Conservation (phyloP, 2,888 invertebrate genomes). For the Danaus chrysippus region DNA sequence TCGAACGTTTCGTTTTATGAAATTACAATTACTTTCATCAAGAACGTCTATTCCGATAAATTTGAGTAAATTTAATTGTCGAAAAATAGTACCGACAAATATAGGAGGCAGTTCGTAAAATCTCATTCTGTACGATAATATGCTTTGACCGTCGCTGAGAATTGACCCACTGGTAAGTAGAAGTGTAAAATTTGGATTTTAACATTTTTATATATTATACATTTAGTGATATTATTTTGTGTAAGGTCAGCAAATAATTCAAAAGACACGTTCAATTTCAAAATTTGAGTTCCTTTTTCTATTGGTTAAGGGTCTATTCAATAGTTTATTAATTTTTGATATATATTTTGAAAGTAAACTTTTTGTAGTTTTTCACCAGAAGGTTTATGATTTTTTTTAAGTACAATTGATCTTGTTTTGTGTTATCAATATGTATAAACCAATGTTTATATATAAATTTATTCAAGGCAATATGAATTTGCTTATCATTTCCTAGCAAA, state of each 20-base stretch:
- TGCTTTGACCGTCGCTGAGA: not conserved
- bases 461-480: no score
- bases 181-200: not conserved
- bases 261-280: not conserved
- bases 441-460: no score
- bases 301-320: no score
- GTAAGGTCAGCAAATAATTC: slow-evolving; percentile 13
- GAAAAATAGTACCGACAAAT: slow-evolving; percentile 30
- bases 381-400: no score
- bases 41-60: slow-evolving; percentile 35
- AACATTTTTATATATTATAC: not conserved
- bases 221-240: not conserved
- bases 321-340: no score
- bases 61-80: slow-evolving; percentile 29
- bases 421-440: no score
- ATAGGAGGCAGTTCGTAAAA: slow-evolving; percentile 23
- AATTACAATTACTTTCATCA: slow-evolving; percentile 18
- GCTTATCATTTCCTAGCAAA: no score
- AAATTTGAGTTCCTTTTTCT: not conserved
- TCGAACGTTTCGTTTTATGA: slow-evolving; percentile 21
- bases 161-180: no score
- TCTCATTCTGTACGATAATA: slow-evolving; percentile 18
- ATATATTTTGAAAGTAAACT: no score
- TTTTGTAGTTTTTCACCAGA: no score
- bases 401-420: no score